These are phyloP conservation scores for Pelusios castaneus DNA, from an alignment of 2,113 vertebrate species.

Conservation along the genomic window DNA sequence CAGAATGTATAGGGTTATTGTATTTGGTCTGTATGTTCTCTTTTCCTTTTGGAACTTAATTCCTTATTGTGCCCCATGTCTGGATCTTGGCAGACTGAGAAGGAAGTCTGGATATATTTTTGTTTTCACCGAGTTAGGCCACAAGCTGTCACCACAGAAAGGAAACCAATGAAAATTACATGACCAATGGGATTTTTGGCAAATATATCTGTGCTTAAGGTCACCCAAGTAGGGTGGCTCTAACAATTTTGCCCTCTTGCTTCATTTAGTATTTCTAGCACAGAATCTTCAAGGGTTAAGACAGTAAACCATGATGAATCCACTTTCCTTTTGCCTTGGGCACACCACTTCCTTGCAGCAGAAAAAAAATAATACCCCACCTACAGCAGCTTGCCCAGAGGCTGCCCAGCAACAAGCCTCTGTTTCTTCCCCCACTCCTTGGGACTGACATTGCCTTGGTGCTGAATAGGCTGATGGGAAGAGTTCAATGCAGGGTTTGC, in stretches of 20 bases:
- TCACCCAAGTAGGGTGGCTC: slow-evolving; percentile 15
- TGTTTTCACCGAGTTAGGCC: neutral
- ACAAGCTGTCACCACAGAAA: neutral
- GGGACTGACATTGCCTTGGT: slow-evolving; percentile 74
- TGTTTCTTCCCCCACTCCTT: slow-evolving; percentile 57
- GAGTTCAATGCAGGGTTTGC: slow-evolving; percentile 83
- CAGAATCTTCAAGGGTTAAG: slow-evolving; percentile 50
- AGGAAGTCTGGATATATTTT: slow-evolving; percentile 36
- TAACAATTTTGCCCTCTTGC: neutral
- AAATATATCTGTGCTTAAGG: neutral
- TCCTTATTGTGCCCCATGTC: slow-evolving; percentile 3
- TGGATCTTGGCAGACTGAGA: slow-evolving; percentile 14
- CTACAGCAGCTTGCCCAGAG: slow-evolving; percentile 61
- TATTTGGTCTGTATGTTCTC: neutral
- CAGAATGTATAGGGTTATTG: slow-evolving; percentile 25
- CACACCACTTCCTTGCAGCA: slow-evolving; percentile 67
- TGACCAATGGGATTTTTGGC: neutral
- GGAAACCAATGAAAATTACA: slow-evolving; percentile 8
- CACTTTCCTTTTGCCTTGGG: slow-evolving; percentile 65
- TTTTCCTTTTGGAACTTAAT: slow-evolving; percentile 31
- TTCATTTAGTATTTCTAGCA: slow-evolving; percentile 51
- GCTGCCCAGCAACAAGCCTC: slow-evolving; percentile 73
- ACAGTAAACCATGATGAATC: slow-evolving; percentile 58
- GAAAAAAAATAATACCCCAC: slow-evolving; percentile 67
- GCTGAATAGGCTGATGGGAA: slow-evolving; percentile 76